Conservation (phyloP, 2,888 invertebrate genomes). For the Sphaerophoria rueppellii region DNA sequence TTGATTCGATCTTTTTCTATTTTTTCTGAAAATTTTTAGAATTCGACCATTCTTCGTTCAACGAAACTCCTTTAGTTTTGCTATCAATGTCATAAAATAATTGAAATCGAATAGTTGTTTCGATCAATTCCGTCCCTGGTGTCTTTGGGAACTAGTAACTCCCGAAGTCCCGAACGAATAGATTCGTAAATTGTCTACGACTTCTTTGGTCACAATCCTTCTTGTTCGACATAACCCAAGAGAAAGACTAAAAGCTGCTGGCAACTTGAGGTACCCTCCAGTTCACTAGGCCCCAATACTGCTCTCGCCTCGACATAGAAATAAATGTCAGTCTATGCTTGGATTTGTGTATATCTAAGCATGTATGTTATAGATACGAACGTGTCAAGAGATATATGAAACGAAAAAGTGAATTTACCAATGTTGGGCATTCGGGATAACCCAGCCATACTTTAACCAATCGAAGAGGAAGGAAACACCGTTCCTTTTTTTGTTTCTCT, state of each 20-base stretch:
- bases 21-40: no score
- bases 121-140: not conserved
- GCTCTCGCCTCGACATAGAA: not conserved
- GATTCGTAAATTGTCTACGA: constrained; percentile 67
- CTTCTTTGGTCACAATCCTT: constrained; percentile 38
- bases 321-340: not conserved
- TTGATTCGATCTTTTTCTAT: no score
- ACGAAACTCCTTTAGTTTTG: no score
- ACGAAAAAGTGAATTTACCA: constrained; percentile 35
- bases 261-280: not conserved
- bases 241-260: constrained; percentile 31
- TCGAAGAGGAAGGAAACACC: constrained; percentile 50
- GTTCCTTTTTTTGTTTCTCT: not conserved
- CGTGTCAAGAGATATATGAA: constrained; percentile 38
- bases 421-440: constrained; percentile 26
- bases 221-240: constrained; percentile 20
- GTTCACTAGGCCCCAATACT: no score
- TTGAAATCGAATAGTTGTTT: no score
- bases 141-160: not conserved
- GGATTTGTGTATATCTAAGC: constrained; percentile 1
- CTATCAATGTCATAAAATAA: no score
- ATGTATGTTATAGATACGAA: not conserved
- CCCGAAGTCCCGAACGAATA: constrained; percentile 32
- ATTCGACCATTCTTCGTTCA: no score
- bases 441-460: constrained; percentile 28